Evolutionary conservation across 92 coral and sea anemone genomes (phyloP).

Genomic region (Micromussa lordhowensis): DNA sequence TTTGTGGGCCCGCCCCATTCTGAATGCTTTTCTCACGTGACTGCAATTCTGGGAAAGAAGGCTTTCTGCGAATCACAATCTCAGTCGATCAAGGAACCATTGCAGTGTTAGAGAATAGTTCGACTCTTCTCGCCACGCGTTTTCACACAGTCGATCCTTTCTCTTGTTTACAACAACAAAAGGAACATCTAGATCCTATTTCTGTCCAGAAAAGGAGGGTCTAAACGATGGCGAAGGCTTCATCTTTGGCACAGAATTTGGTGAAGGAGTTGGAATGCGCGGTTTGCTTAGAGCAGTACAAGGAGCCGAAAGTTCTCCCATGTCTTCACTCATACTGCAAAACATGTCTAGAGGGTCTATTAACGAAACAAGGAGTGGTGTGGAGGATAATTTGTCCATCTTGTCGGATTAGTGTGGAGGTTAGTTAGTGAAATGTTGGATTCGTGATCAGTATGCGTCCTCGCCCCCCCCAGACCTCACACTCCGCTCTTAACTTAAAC

Average conservation of each 20-base stretch:
- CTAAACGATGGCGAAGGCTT: conserved; percentile 14
- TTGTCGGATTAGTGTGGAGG: conserved; percentile 48
- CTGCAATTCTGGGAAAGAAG: neutral
- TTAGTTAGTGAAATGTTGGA: neutral
- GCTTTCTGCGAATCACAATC: neutral
- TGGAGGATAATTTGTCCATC: conserved; percentile 39
- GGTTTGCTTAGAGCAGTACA: conserved; percentile 52
- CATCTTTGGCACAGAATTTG: conserved; percentile 27
- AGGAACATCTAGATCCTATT: neutral
- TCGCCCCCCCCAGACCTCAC: no score
- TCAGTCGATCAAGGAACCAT: no score
- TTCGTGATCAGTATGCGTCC: neutral
- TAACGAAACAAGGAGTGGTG: neutral
- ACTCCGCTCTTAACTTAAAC: no score
- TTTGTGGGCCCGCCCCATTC: no score
- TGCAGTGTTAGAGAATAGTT: neutral
- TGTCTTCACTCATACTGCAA: conserved; percentile 60
- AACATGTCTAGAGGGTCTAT: conserved; percentile 33
- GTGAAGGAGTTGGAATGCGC: conserved; percentile 55
- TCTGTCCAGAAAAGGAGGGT: neutral
- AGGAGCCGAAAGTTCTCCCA: conserved; percentile 56
- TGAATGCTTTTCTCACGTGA: neutral
- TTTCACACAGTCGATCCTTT: neutral
- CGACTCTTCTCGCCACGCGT: neutral
- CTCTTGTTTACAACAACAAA: neutral